Conservation (phyloP, 1,140 invertebrate species). For the Drosophila biarmipes region DNA sequence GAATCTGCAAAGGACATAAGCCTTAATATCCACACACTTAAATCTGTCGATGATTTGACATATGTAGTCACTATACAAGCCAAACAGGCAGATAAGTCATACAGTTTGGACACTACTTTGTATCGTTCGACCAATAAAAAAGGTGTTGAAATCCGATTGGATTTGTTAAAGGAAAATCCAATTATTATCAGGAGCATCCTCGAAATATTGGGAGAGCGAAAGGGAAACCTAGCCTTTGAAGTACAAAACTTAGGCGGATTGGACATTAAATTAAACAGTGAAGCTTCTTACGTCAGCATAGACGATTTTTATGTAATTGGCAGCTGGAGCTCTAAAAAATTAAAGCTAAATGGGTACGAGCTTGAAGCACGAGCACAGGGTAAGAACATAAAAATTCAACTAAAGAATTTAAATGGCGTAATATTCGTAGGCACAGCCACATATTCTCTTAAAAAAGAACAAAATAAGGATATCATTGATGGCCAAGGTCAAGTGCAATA, state of each 20-base stretch:
- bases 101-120: constrained; percentile 46
- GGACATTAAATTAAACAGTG: constrained; percentile 85
- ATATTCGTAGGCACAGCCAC: constrained; percentile 88
- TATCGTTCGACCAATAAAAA: constrained; percentile 65
- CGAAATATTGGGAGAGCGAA: constrained; percentile 85
- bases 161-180: constrained; percentile 69
- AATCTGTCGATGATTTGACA: constrained; percentile 84
- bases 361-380: constrained; percentile 88
- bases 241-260: constrained; percentile 86
- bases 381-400: constrained; percentile 87
- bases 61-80: constrained; percentile 43
- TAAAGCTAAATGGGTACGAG: constrained; percentile 88
- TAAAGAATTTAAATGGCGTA: constrained; percentile 88
- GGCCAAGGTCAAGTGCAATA: constrained; percentile 87
- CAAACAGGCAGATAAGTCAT: constrained; percentile 48
- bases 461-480: constrained; percentile 89
- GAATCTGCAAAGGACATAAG: constrained; percentile 86
- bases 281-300: constrained; percentile 86
- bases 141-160: constrained; percentile 49
- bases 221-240: constrained; percentile 86
- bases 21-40: constrained; percentile 86
- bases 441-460: constrained; percentile 89
- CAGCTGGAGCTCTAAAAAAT: constrained; percentile 88
- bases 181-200: constrained; percentile 86
- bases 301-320: constrained; percentile 88